Evolutionary conservation across 53 echinoderm and acorn worm genomes (phyloP).

Genomic region (Luidia sarsii): DNA sequence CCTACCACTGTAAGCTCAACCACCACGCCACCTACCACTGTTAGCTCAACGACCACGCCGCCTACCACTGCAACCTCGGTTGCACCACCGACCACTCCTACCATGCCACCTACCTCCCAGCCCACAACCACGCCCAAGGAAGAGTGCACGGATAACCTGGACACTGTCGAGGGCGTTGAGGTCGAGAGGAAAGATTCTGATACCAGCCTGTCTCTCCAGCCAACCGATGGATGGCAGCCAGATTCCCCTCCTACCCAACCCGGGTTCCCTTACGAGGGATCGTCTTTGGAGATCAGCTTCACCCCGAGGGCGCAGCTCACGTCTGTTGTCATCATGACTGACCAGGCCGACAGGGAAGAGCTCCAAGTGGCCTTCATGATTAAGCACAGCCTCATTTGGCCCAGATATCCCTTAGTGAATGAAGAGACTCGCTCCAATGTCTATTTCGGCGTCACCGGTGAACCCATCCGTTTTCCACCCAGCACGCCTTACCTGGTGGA

Average conservation of each 20-base stretch:
- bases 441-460: neutral
- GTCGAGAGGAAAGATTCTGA: neutral
- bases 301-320: neutral
- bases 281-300: constrained; percentile 18
- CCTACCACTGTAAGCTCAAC: neutral
- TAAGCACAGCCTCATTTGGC: neutral
- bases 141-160: neutral
- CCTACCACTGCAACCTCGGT: neutral
- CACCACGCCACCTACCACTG: neutral
- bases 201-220: neutral
- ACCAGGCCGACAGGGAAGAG: neutral
- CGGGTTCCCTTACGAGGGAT: neutral
- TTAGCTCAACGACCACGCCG: neutral
- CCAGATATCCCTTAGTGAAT: neutral
- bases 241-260: neutral
- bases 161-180: neutral
- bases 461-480: neutral
- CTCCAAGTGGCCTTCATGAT: neutral
- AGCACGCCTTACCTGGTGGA: neutral
- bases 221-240: neutral
- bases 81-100: neutral
- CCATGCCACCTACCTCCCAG: neutral
- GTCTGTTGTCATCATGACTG: constrained; percentile 1
- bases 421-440: neutral
- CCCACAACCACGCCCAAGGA: neutral